A percentile compares a stretch with the other conserved stretches of the same genome.
phyloP scores from a whole-genome alignment of 2,113 vertebrate genomes.

The Ceyx melanurus region DNA sequence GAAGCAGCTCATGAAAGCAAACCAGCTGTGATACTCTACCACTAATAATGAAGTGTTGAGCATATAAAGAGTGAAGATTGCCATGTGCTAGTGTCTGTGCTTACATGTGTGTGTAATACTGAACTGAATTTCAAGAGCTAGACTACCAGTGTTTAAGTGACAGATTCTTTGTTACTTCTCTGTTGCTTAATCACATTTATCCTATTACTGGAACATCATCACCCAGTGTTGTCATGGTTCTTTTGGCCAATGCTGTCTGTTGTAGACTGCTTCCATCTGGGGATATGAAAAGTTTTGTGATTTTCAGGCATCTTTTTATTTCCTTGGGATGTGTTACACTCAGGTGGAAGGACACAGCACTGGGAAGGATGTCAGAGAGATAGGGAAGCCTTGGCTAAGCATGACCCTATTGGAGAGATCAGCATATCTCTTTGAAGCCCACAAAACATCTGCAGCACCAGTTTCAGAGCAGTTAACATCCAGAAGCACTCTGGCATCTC shows the following conservation, averaged over 20 bases:
- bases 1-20: background rate
- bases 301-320: background rate
- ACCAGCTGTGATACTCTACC: background rate
- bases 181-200: background rate
- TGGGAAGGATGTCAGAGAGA: background rate
- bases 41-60: background rate
- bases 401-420: background rate
- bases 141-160: background rate
- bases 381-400: background rate
- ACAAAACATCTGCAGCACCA: background rate
- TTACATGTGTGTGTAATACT: background rate
- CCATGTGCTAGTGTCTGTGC: background rate
- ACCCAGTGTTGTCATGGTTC: background rate
- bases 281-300: background rate
- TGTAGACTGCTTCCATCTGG: background rate
- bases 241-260: background rate
- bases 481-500: background rate
- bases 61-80: background rate
- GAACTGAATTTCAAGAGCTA: background rate
- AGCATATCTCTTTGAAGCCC: background rate
- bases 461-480: background rate
- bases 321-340: background rate
- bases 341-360: background rate
- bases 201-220: background rate
- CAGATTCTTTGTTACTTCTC: background rate